phyloP scores from a whole-genome alignment of 2,797 vertebrate species.

The Oreortyx pictus region DNA sequence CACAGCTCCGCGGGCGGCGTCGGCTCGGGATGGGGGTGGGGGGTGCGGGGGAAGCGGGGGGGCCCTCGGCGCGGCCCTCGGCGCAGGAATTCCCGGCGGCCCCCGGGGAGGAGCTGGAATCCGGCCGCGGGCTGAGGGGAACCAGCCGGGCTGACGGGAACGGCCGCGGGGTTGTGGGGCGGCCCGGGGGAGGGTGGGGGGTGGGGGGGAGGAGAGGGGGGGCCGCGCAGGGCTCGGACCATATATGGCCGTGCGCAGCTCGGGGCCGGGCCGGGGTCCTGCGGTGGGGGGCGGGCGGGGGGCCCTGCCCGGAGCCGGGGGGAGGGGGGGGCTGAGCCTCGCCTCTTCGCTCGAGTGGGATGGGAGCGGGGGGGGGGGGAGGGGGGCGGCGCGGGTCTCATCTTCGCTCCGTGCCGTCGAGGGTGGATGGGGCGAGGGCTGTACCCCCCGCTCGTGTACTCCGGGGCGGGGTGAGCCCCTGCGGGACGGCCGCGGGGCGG shows the following conservation, averaged over 20 bases:
- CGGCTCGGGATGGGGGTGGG: too few species aligned
- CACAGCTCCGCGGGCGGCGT: too few species aligned
- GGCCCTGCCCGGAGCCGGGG: too few species aligned
- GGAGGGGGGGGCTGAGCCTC: too few species aligned
- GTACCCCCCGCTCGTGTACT: too few species aligned
- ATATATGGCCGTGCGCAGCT: conserved; percentile 9
- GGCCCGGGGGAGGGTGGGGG: background rate
- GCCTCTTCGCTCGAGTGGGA: too few species aligned
- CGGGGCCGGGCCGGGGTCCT: background rate
- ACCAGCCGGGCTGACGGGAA: conserved; percentile 63
- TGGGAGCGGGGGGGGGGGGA: too few species aligned
- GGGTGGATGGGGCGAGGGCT: too few species aligned
- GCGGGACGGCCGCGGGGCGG: too few species aligned
- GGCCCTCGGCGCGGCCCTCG: background rate
- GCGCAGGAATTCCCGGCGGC: conserved; percentile 53
- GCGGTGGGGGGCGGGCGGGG: background rate
- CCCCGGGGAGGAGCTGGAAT: conserved; percentile 59
- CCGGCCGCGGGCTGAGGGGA: conserved; percentile 58
- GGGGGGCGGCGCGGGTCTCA: too few species aligned
- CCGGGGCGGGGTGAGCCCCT: too few species aligned
- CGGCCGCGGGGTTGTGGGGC: background rate
- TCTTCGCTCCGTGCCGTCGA: too few species aligned
- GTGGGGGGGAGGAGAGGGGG: background rate
- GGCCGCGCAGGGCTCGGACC: background rate
- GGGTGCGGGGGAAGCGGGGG: background rate